Conservation (phyloP, 2,888 invertebrate species). For the Harpagoxenus sublaevis region DNA sequence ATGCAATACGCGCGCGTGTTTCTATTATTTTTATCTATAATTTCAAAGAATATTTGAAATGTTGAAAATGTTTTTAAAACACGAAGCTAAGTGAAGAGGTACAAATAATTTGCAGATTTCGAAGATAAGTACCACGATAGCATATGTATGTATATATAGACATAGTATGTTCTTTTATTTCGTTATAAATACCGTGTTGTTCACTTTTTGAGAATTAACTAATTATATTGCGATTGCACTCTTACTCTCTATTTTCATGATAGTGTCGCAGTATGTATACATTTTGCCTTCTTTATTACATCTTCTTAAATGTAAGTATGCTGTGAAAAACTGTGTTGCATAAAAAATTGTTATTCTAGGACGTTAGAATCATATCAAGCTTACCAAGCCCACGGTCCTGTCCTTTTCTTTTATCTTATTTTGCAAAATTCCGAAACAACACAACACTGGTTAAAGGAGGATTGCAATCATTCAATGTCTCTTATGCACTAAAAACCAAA, state of each 20-base stretch:
- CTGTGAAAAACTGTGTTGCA: slow-evolving; percentile 76
- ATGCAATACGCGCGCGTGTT: slow-evolving; percentile 27
- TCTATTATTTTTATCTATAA: slow-evolving; percentile 20
- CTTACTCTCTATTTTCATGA: slow-evolving; percentile 55
- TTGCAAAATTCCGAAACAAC: slow-evolving; percentile 70
- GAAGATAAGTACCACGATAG: slow-evolving; percentile 39
- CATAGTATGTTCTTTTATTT: slow-evolving; percentile 56
- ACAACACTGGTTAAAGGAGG: slow-evolving; percentile 70
- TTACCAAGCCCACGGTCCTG: slow-evolving; percentile 66
- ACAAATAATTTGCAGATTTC: slow-evolving; percentile 40
- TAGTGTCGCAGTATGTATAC: slow-evolving; percentile 51
- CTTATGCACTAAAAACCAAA: slow-evolving; percentile 70
- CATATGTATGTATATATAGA: not conserved
- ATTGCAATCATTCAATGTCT: slow-evolving; percentile 70
- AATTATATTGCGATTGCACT: slow-evolving; percentile 61
- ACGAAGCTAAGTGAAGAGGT: slow-evolving; percentile 11
- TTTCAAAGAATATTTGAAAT: slow-evolving; percentile 28
- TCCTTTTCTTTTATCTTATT: slow-evolving; percentile 33
- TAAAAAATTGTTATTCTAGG: slow-evolving; percentile 75
- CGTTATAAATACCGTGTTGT: slow-evolving; percentile 65
- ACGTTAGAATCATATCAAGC: slow-evolving; percentile 60
- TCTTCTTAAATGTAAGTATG: slow-evolving; percentile 66
- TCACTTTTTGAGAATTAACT: slow-evolving; percentile 63
- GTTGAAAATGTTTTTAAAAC: slow-evolving; percentile 22
- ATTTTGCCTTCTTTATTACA: slow-evolving; percentile 52